Base-by-base conservation (phyloP, 2,113 vertebrate genomes). In the Lagopus muta region DNA sequence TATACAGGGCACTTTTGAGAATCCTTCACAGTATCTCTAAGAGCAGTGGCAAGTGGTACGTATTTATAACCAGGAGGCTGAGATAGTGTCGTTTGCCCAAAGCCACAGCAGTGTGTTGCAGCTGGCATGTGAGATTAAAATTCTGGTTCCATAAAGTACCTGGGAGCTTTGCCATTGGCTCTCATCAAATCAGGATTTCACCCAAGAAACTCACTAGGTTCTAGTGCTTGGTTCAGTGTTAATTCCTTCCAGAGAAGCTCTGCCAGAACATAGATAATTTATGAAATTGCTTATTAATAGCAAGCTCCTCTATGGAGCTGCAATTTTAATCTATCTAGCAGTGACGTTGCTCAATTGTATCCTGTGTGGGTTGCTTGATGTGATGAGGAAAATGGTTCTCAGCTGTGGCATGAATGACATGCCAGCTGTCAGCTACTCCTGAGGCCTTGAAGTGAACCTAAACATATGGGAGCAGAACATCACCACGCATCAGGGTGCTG, bases 221-320 rank as follows among this genome's bases (percentile, higher is more conserved):
- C 76, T 93, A 21, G 24, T 48, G 25, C 75, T 92, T 93, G 74
- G 32, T 72, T 84, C 81, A 28, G 45, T 66, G 45, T 47, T 89
- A 54, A 82, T 84, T 78, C 73, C 74, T 90, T 86, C 45, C 58
- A 61, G 43, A 61, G 43, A 48, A 84, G 30, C 58, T 90, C 40
- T 93, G 74, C 86, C 86, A 93, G 86, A 89, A 82, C 21, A 9
- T 54, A 36, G 10, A 83, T 86, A 54, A 67, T 87, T 88, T 81
- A 57, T 75, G 66, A 88, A 93, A 93, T 90, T 82, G 54, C 78
- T 88, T 70, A 73, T 55, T 70, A 86, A 61, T 82, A 83, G 66
- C 2, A 1, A 82, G 71, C 77, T 95, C 28, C 50, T 70, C 36
- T 89, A 2, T 3, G 62, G 67, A 92, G 38, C 78, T 76, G 43